phyloP scores from a whole-genome alignment of 2,888 invertebrate genomes.

The Dynastes grantii region DNA sequence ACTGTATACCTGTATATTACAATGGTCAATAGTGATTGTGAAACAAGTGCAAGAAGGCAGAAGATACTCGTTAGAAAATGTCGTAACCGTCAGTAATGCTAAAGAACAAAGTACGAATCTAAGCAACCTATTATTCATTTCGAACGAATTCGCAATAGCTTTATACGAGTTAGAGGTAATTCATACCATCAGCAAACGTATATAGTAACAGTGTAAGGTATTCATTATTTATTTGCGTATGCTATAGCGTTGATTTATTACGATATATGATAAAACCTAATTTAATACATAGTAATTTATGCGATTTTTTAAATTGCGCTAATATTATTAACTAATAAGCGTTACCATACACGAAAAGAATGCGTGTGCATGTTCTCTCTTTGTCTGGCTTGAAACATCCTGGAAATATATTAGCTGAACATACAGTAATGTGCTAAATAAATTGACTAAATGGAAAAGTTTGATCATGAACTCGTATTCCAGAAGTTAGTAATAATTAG shows the following conservation, averaged over 20 bases:
- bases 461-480: background rate
- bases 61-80: background rate
- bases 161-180: no score
- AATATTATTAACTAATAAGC: slow-evolving; percentile 52
- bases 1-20: background rate
- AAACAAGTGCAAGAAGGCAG: background rate
- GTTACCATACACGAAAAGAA: slow-evolving; percentile 47
- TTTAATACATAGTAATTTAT: slow-evolving; percentile 51
- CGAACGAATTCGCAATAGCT: slow-evolving; percentile 19
- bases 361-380: slow-evolving; percentile 20
- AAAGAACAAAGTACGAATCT: background rate
- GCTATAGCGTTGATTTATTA: slow-evolving; percentile 26
- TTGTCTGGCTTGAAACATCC: slow-evolving; percentile 32
- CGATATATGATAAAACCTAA: slow-evolving; percentile 50
- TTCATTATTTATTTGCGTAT: slow-evolving; percentile 11
- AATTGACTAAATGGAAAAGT: background rate
- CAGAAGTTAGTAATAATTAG: no score
- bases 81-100: background rate
- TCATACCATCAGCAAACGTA: no score
- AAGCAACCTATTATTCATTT: slow-evolving; percentile 2
- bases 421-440: no score
- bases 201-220: background rate
- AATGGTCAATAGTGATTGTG: background rate
- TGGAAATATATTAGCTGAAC: slow-evolving; percentile 54
- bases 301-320: slow-evolving; percentile 38